Percentiles rank a stretch among this genome's conserved stretches.
Conservation (phyloP, 2,888 invertebrate genomes). For the Melieria crassipennis region DNA sequence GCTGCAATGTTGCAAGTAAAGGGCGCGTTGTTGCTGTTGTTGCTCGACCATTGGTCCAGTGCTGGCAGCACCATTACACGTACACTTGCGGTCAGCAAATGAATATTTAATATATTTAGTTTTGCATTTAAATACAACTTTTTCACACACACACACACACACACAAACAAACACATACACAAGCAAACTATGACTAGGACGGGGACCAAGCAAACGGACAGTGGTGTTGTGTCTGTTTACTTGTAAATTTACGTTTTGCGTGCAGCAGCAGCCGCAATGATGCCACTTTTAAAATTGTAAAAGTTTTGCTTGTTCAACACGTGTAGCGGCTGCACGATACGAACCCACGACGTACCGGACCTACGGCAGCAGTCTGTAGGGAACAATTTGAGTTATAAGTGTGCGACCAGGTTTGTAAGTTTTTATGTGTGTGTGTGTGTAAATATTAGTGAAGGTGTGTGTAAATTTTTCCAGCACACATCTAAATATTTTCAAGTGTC, state of each 20-base stretch:
- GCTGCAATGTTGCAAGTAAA: too few relatives aligned
- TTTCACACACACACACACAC: slow-evolving; percentile 7
- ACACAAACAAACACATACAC: background rate
- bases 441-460: too few relatives aligned
- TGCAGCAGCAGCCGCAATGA: background rate
- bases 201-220: background rate
- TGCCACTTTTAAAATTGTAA: background rate
- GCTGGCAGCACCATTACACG: background rate
- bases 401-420: too few relatives aligned
- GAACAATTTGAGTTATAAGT: too few relatives aligned
- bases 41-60: too few relatives aligned
- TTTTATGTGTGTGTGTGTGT: too few relatives aligned
- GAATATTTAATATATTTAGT: slow-evolving; percentile 55
- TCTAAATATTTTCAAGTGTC: background rate
- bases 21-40: too few relatives aligned
- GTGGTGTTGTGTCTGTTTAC: background rate
- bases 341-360: too few relatives aligned
- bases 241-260: too few relatives aligned
- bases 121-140: slow-evolving; percentile 40
- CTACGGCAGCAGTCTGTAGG: too few relatives aligned
- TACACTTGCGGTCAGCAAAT: slow-evolving; percentile 49
- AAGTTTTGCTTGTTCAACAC: slow-evolving; percentile 4
- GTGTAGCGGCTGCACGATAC: too few relatives aligned
- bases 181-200: background rate
- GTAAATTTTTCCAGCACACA: too few relatives aligned